phyloP scores from a whole-genome alignment of 2,797 vertebrate species.

The Nyctibius grandis region DNA sequence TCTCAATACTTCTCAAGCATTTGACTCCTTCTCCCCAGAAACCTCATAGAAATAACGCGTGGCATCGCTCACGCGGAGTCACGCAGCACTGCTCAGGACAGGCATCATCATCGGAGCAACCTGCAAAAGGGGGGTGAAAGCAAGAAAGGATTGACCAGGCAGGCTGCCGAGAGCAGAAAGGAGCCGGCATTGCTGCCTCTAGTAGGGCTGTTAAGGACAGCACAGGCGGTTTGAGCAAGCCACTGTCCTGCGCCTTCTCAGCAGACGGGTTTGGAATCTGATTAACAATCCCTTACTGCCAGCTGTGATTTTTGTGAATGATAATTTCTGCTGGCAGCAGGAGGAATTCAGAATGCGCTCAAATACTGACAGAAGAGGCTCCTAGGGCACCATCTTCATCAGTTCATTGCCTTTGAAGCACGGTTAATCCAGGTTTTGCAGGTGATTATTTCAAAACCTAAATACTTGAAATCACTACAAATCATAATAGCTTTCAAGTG shows the following conservation, averaged over 20 bases:
- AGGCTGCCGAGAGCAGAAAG: not conserved
- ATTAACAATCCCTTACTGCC: not conserved
- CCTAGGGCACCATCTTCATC: not conserved
- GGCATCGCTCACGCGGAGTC: fast-evolving
- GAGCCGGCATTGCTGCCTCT: not conserved
- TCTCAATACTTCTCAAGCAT: not conserved
- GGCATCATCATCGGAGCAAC: fast-evolving
- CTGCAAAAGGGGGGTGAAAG: not conserved
- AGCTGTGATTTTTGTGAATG: not conserved
- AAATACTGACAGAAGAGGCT: slow-evolving; percentile 1
- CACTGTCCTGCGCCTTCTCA: not conserved
- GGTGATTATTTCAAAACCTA: slow-evolving; percentile 39
- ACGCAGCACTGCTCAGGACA: not conserved
- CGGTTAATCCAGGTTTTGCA: not conserved
- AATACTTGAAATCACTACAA: slow-evolving; percentile 44
- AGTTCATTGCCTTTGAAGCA: not conserved
- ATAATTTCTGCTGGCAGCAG: slow-evolving; percentile 13
- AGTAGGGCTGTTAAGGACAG: not conserved
- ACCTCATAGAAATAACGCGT: fast-evolving
- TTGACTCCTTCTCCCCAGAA: not conserved
- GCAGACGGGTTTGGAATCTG: not conserved
- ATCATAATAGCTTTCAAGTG: slow-evolving; percentile 17
- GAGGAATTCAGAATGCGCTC: slow-evolving; percentile 17
- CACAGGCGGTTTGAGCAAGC: not conserved
- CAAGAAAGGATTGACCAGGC: not conserved